Base-by-base conservation (phyloP, 92 coral and sea anemone species). In the Montipora capitata region DNA sequence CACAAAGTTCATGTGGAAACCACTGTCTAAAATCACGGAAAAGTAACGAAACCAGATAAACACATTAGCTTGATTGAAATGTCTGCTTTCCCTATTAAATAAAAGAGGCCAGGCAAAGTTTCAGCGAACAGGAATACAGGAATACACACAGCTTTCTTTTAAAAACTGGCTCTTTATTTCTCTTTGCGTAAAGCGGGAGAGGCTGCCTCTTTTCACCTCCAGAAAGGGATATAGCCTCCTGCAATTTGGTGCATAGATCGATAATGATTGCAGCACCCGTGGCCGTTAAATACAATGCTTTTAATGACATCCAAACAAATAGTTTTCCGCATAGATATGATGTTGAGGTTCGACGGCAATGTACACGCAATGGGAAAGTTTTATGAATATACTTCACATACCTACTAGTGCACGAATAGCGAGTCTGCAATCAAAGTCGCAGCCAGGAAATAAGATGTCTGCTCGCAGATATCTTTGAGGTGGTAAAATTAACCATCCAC, bases 381-480 rank as follows among this genome's bases (percentile, higher is more conserved):
- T 58, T 15, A 6, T 58, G 20, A 11, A 2, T 11, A 27, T 27
- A 27, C 1, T 27, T 4, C 2, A 10, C 64, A n/a, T 10, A 58
- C 64, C 64, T 11, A 4, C 13, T 58, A 14, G 15, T 58, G 15
- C 64, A 58, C 64, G 74, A 41, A 68, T 35, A 12, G 17, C 3
- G 64, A 58, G 64, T 45, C 51, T 45, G 51, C 51, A 45, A 45
- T 45, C 51, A 45, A 45, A 45, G 1, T 45, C 51, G 51, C 64
- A 58, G 3, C 64, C 64, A 58, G 64, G 64, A n/a, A 58, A 68
- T 15, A 68, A 35, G 13, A 68, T 68, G 74, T 68, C 74, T 68
- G 74, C 74, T 40, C 18, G 41, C 48, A 68, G 74, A 35, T 68
- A 35, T 68, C 27, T 68, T 12, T 20, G 51, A 5, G 52, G 41